Evolutionary conservation across 2,888 invertebrate genomes (phyloP), one percentile per base, ranked within the genome.

Genomic region (Augochlorella aurata): DNA sequence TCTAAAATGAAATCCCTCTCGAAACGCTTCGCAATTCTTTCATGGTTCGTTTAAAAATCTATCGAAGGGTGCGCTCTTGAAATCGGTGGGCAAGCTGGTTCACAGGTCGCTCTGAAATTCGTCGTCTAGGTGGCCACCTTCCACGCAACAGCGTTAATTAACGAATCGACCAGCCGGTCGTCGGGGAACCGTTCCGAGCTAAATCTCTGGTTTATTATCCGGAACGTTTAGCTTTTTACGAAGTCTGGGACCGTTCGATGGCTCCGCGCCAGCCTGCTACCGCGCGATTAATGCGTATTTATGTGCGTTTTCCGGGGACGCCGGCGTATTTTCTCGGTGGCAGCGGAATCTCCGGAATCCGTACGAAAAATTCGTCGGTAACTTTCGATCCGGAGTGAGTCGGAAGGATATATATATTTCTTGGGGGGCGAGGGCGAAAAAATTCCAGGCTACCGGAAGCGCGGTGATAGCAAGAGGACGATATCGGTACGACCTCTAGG

Each of bases 191-290:
- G 87, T 90, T 89, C 85, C 83, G 85, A 88, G 89, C 89, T 89
- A 91, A 91, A 91, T 92, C 90, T 90, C 91, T 89, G 90, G 91
- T 92, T 93, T 92, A 92, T 93, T 92, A 92, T 92, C 92, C 91
- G 91, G 90, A 91, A 92, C 92, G 91, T 90, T 92, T 90, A 90
- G 90, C 90, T 87, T 88, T 88, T 88, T 85, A 79, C 83, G 75
- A 79, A 77, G 71, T 65, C 67, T 65, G 66, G 74, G 77, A 89
- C 91, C 92, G 89, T 91, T 92, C 91, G 90, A 91, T 93, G 93
- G 93, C 93, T 90, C 89, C 58, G 89, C 89, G 92, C 93, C 91
- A 91, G 91, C 83, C 86, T 82, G 84, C 77, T 88, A 83, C 84
- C 82, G 79, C 84, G 81, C 89, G 89, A 92, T 93, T 92, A 92